Evolutionary conservation across 37 sponge, comb jelly and placozoan genomes (phyloP).

Genomic region (Halisarca cf. caerulea): DNA sequence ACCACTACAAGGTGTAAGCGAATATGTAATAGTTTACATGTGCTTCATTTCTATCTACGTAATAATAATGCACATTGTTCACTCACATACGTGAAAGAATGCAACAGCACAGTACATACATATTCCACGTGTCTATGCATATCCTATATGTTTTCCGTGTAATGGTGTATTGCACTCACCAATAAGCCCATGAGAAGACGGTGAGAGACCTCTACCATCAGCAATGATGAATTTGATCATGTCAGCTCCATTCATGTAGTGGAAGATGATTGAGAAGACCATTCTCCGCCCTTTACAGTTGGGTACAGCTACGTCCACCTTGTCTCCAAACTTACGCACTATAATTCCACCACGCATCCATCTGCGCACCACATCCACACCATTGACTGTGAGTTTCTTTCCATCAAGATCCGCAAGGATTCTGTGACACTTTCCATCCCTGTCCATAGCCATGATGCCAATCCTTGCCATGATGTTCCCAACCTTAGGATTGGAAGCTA

Average conservation of each 20-base stretch:
- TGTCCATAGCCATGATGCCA: conserved; percentile 10
- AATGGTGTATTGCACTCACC: conserved; percentile 8
- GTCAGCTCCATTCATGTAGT: conserved; percentile 14
- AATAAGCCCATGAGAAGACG: conserved; percentile 26
- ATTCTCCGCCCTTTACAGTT: conserved; percentile 10
- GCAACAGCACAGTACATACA: no score
- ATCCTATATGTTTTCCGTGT: no score
- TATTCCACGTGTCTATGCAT: no score
- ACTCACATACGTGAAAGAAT: no score
- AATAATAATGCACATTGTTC: no score
- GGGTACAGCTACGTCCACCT: conserved; percentile 12
- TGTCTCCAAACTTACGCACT: background rate
- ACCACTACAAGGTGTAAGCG: no score
- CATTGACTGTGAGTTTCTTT: background rate
- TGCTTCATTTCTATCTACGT: no score
- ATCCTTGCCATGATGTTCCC: conserved; percentile 34
- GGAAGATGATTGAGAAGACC: conserved; percentile 6
- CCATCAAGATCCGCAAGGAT: background rate
- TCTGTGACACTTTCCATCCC: background rate
- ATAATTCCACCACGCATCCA: background rate
- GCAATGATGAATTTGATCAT: conserved; percentile 27
- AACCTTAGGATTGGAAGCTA: conserved; percentile 38
- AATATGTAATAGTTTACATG: no score
- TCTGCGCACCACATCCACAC: background rate
- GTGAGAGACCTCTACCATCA: background rate